A percentile compares a stretch with the other conserved stretches of the same genome.
Conservation (phyloP, 2,888 invertebrate species). For the Crepidodera aurea region DNA sequence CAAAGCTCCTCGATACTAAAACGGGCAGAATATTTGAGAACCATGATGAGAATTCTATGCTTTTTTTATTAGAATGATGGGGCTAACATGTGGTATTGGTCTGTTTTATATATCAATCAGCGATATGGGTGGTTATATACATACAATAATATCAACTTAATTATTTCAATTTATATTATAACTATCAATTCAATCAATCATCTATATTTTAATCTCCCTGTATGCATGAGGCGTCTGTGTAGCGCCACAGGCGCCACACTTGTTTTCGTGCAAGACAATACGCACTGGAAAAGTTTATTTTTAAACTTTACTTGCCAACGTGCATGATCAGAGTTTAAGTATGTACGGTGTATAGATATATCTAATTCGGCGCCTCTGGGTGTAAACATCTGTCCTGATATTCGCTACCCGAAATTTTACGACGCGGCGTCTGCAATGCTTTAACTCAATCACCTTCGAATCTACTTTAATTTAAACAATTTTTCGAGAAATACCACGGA, state of each 20-base stretch:
- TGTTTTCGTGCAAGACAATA: constrained; percentile 47
- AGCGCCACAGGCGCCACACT: constrained; percentile 49
- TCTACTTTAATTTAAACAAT: too few species aligned
- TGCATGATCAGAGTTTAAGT: constrained; percentile 28
- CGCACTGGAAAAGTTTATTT: constrained; percentile 41
- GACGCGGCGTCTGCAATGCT: constrained; percentile 3
- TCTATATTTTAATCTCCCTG: background rate
- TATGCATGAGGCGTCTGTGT: constrained; percentile 33
- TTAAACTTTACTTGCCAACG: constrained; percentile 33
- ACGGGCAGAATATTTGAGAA: too few species aligned
- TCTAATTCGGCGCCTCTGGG: constrained; percentile 43
- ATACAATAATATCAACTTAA: too few species aligned
- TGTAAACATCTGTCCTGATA: constrained; percentile 27
- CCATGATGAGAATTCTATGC: too few species aligned
- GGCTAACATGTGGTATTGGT: too few species aligned
- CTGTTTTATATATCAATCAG: too few species aligned
- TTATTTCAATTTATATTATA: too few species aligned
- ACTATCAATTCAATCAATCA: background rate
- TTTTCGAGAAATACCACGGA: too few species aligned
- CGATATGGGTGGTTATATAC: too few species aligned
- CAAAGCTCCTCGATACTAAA: too few species aligned
- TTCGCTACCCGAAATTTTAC: constrained; percentile 24
- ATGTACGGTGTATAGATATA: constrained; percentile 32
- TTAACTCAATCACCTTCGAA: background rate
- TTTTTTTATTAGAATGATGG: too few species aligned